Conservation (phyloP, 1,140 invertebrate genomes). For the Drosophila ironensis region DNA sequence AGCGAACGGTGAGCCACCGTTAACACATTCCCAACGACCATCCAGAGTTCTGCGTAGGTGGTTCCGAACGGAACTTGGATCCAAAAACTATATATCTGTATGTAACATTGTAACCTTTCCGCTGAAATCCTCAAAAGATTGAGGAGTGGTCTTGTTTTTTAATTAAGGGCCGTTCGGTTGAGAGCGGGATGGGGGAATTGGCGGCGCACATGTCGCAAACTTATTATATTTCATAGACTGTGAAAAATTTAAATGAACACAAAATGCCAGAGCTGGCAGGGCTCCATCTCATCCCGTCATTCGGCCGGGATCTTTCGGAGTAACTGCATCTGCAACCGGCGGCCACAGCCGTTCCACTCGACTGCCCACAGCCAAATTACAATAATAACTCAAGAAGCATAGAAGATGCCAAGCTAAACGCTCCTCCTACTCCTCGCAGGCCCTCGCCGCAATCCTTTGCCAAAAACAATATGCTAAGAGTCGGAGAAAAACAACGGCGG, state of each 20-base stretch:
- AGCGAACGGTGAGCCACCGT: constrained; percentile 63
- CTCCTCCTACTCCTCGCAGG: constrained; percentile 26
- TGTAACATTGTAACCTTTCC: constrained; percentile 2
- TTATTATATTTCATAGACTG: constrained; percentile 81
- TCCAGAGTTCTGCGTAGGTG: constrained; percentile 38
- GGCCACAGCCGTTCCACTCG: constrained; percentile 56
- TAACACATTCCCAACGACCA: constrained; percentile 41
- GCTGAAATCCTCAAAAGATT: not conserved
- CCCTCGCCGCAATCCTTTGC: constrained; percentile 36
- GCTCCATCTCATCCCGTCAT: constrained; percentile 11
- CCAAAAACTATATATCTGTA: too few relatives aligned
- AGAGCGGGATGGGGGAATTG: constrained; percentile 2
- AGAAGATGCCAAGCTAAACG: constrained; percentile 74
- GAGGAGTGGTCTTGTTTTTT: constrained; percentile 7
- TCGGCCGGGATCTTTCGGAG: constrained; percentile 22
- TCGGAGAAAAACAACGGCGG: constrained; percentile 2
- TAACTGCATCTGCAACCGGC: constrained; percentile 38
- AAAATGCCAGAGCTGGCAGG: constrained; percentile 38
- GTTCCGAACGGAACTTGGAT: constrained; percentile 10
- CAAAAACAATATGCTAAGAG: constrained; percentile 58
- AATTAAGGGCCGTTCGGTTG: constrained; percentile 39
- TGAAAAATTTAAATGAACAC: constrained; percentile 72
- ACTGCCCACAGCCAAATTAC: constrained; percentile 68
- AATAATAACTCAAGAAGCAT: constrained; percentile 78
- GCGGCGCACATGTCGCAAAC: constrained; percentile 72